These are phyloP conservation scores for Penaeus chinensis DNA, from an alignment of 1,140 invertebrate genomes.

Conservation along the genomic window DNA sequence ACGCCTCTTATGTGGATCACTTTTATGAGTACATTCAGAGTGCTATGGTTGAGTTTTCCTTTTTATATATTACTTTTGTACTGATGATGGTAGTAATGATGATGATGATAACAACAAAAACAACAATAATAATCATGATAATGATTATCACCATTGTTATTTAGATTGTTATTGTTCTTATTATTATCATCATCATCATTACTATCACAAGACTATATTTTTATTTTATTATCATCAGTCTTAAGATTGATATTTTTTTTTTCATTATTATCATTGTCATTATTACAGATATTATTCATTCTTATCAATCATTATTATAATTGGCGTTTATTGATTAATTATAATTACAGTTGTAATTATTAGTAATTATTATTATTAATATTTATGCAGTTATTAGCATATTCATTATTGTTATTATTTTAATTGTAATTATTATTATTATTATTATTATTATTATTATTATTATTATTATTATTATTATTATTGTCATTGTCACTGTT, in stretches of 20 bases:
- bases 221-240: neutral
- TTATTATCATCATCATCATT: neutral
- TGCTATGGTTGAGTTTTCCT: neutral
- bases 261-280: no score
- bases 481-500: neutral
- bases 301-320: neutral
- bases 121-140: conserved; percentile 6
- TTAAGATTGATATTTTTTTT: neutral
- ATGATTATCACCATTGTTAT: neutral
- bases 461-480: neutral
- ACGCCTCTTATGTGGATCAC: no score
- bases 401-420: conserved; percentile 9
- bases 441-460: no score
- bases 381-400: conserved; percentile 2
- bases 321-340: neutral
- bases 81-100: neutral
- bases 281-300: neutral
- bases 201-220: no score
- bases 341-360: neutral
- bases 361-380: neutral
- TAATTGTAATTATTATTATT: neutral
- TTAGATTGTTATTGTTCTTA: neutral
- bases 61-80: neutral
- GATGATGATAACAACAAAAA: neutral
- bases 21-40: neutral